Percentiles rank a stretch among this genome's conserved stretches.
phyloP scores from a whole-genome alignment of 2,797 vertebrate species.

The Bradypodion ventrale region DNA sequence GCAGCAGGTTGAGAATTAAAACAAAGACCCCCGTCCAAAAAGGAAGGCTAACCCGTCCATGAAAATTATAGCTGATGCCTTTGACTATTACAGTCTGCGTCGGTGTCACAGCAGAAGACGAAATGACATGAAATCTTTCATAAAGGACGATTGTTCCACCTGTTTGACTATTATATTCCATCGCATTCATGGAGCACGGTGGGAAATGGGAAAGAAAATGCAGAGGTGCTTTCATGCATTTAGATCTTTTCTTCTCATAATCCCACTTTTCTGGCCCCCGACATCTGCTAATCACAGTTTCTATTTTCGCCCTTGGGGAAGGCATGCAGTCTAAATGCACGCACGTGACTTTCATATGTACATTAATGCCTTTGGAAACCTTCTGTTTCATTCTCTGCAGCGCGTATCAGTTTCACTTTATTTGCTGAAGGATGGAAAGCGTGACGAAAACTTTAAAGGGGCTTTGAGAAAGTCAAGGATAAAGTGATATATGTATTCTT shows the following conservation, averaged over 20 bases:
- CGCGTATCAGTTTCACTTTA: too few species aligned
- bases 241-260: neutral
- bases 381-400: neutral
- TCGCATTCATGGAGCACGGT: neutral
- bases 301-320: neutral
- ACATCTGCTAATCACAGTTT: too few species aligned
- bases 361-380: neutral
- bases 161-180: neutral
- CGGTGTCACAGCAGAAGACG: neutral
- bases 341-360: neutral
- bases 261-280: neutral
- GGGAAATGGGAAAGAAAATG: neutral
- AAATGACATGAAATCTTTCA: neutral
- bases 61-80: neutral
- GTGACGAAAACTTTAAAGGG: too few species aligned
- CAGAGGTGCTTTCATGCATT: neutral
- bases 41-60: neutral
- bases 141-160: neutral
- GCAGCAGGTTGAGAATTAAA: neutral
- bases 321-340: neutral
- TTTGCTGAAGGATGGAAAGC: too few species aligned
- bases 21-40: neutral
- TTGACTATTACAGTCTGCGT: neutral
- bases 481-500: too few species aligned
- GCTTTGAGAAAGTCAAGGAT: too few species aligned